Percentiles rank a stretch among this genome's conserved stretches.
Evolutionary conservation across 2,797 vertebrate species (phyloP).

Genomic region (Ibycter americanus): DNA sequence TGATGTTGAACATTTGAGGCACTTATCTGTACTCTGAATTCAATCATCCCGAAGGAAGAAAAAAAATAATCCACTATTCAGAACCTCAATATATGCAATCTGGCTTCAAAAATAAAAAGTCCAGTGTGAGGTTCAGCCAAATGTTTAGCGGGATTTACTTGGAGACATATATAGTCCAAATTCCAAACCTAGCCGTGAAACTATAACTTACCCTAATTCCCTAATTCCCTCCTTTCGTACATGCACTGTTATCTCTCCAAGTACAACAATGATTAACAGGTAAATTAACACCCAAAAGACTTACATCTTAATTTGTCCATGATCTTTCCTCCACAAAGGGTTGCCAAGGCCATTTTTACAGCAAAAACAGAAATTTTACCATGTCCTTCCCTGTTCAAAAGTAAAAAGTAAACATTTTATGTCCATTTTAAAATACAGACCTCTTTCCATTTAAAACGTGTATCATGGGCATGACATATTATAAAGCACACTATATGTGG

Average conservation of each 20-base stretch:
- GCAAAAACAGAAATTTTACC: slow-evolving; percentile 94
- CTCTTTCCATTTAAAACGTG: not conserved
- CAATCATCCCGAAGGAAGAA: not conserved
- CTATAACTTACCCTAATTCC: not conserved
- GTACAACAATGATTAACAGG: not conserved
- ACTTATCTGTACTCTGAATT: not conserved
- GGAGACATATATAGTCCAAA: not conserved
- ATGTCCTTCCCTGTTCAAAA: slow-evolving; percentile 88
- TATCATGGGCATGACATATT: not conserved
- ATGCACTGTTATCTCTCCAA: not conserved
- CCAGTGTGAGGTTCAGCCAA: not conserved
- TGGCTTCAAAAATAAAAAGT: not conserved
- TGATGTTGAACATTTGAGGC: not conserved
- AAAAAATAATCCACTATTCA: not conserved
- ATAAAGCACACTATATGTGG: not conserved
- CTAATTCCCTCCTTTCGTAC: not conserved
- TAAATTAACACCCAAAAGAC: slow-evolving; percentile 52
- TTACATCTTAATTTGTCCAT: slow-evolving; percentile 99
- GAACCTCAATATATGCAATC: not conserved
- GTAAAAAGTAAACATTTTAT: slow-evolving; percentile 28
- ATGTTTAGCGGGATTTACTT: not conserved
- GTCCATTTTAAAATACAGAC: not conserved
- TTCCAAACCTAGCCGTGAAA: not conserved
- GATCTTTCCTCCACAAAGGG: slow-evolving; percentile 96
- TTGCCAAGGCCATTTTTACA: slow-evolving; percentile 92